Evolutionary conservation across 2,888 invertebrate genomes (phyloP), one percentile per base, ranked within the genome.

Genomic region (Pristionchus japonicus): DNA sequence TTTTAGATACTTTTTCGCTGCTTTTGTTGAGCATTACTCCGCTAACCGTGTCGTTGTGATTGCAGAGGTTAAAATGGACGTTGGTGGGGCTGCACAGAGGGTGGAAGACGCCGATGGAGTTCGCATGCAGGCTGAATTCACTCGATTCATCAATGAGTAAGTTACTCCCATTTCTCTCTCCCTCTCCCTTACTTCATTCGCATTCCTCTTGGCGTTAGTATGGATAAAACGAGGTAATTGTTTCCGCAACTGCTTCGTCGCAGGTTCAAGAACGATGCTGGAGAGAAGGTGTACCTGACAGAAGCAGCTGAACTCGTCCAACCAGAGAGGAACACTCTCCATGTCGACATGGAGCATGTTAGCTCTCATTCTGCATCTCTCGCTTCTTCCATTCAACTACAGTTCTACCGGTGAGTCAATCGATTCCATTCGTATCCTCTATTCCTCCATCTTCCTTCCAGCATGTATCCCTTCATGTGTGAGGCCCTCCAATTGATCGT

Each of bases 91-190:
- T 31, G 90, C 90, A 34, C 90, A 91, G 85, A 89, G 91, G 82
- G 90, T 90, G 57, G 97, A 96, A 94, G 98, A 99, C 95, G 97
- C 97, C 94, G 97, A 99, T 92, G 98, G 98, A 91, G 96, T 97
- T 64, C 96, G 98, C 89, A 97, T 97, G 94, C 98, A 98, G 95
- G 98, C 98, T 95, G 95, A 98, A 70, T 99, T 99, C 95, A 97
- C 98, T 95, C 98, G 97, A 95, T 99, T 99, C 94, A 96, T 99
- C 43, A 97, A 98, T 95, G 98, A 97, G 97, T 98, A 93, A 94
- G 95, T 93, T 52, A n/a, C n/a, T n/a, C n/a, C n/a, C 31, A 47
- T 49, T 61, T 47, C 61, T 85, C 15, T 43, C 15, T 27, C 80
- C 17, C 49, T 37, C 31, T 17, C 6, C 11, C n/a, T 52, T 49